Evolutionary conservation across 1,140 invertebrate genomes (phyloP).

Genomic region (Pachypeltis micranthus): DNA sequence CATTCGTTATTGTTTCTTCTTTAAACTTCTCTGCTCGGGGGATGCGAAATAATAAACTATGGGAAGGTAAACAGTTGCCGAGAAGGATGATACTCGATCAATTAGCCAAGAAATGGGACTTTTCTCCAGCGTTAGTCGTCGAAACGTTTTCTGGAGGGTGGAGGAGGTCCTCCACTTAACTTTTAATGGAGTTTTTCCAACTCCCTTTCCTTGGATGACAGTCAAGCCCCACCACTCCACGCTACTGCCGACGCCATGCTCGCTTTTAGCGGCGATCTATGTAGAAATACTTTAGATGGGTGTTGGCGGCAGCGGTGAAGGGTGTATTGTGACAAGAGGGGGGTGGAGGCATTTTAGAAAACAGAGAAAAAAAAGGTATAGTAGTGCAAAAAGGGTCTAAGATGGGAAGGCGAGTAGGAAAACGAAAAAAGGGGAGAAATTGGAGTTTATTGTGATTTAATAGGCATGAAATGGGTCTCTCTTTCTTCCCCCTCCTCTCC

Average conservation of each 20-base stretch:
- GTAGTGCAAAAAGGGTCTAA: not conserved
- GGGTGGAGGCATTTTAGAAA: too few species aligned
- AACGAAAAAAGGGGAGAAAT: not conserved
- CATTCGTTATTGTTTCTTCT: too few species aligned
- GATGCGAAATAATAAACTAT: too few species aligned
- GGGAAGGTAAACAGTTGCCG: not conserved
- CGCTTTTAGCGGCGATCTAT: too few species aligned
- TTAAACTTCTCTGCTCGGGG: too few species aligned
- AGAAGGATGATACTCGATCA: constrained; percentile 16
- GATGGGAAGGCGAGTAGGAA: constrained; percentile 1
- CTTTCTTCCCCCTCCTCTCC: not conserved
- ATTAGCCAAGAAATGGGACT: constrained; percentile 10
- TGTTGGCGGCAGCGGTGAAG: too few species aligned
- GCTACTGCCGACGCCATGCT: not conserved
- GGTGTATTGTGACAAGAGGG: too few species aligned
- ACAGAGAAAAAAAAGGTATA: not conserved
- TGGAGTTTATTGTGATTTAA: constrained; percentile 16
- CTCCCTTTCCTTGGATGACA: constrained; percentile 12
- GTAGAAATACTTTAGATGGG: too few species aligned
- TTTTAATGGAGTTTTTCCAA: constrained; percentile 15
- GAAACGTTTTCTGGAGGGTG: too few species aligned
- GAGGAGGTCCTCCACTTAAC: constrained; percentile 17
- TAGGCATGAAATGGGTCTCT: constrained; percentile 14
- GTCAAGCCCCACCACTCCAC: not conserved
- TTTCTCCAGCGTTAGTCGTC: too few species aligned